phyloP scores from a whole-genome alignment of 2,888 invertebrate species.

The Ophion costatus region DNA sequence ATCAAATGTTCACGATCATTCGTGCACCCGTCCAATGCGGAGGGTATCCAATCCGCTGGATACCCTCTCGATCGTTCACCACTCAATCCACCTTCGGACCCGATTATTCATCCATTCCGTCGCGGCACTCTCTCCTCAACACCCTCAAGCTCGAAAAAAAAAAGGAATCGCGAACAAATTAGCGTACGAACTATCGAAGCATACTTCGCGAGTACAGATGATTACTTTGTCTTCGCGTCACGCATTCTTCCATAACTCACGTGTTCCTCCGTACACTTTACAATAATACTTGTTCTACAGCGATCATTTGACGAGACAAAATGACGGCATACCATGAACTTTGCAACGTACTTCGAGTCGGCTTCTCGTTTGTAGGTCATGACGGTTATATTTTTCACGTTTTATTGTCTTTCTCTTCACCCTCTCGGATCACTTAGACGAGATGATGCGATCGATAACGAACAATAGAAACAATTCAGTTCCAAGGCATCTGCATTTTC shows the following conservation, averaged over 20 bases:
- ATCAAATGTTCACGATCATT: not conserved
- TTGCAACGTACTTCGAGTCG: constrained; percentile 20
- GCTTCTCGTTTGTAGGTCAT: not conserved
- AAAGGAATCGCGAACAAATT: constrained; percentile 39
- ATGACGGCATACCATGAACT: constrained; percentile 48
- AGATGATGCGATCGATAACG: not conserved
- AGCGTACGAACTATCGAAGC: constrained; percentile 26
- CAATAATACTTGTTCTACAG: constrained; percentile 37
- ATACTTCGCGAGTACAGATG: constrained; percentile 52
- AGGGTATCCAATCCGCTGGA: not conserved
- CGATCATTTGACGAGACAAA: constrained; percentile 22
- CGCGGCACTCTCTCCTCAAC: constrained; percentile 29
- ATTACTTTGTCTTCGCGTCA: constrained; percentile 36
- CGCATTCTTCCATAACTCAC: constrained; percentile 57
- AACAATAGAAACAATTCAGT: not conserved
- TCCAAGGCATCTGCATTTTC: not conserved
- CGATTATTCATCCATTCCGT: constrained; percentile 7
- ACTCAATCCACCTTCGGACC: not conserved
- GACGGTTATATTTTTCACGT: not conserved
- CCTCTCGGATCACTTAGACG: not conserved
- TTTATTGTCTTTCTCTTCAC: not conserved
- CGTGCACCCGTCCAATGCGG: not conserved
- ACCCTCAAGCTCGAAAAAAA: constrained; percentile 28
- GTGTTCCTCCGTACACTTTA: constrained; percentile 48
- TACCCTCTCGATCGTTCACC: not conserved